Evolutionary conservation across 2,797 vertebrate genomes (phyloP), one percentile per base, ranked within the genome.

Genomic region (Todus mexicanus): DNA sequence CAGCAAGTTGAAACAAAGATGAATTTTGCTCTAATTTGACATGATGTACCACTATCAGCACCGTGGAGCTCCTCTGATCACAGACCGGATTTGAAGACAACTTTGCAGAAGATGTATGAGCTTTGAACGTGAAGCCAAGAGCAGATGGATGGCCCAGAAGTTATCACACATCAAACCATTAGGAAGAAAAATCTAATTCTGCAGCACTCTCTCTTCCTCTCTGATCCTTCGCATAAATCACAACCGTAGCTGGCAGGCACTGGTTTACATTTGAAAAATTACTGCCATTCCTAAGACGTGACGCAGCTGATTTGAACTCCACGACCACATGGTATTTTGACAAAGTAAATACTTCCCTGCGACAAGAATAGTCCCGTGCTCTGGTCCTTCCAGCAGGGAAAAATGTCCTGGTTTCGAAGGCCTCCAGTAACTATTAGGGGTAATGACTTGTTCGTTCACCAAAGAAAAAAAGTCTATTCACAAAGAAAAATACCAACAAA

Each of bases 271-370:
- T 45, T 61, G 91, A 87, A 89, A 78, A 77, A 83, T 71, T 35
- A 45, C 65, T 93, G 91, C 77, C 80, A 66, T 84, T 94, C 93
- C 94, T 78, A 60, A 86, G 77, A 70, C 19, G 2, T 69, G 90
- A 85, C 6, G 31, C 77, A 89, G 84, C 72, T 27, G 66, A 85
- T 78, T 38, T 56, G 29, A 78, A 43, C 48, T 78, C 72, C 68
- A 42, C n/a, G 61, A 68, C 61, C 89, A 37, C 82, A 25, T 7
- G 74, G 71, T 56, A 54, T 25, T 72, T 26, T 47, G 51, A 50
- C 87, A 90, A 26, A 81, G 82, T 47, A 65, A 89, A 92, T 40
- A 43, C 68, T 59, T 61, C 82, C 53, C 29, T 4, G 9, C 5
- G 2, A 57, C 66, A 35, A 54, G 68, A 77, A 75, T 5, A 82